A percentile compares a stretch with the other conserved stretches of the same genome.
Evolutionary conservation across 2,113 vertebrate species (phyloP).

Genomic region (Myrmecobius fasciatus): DNA sequence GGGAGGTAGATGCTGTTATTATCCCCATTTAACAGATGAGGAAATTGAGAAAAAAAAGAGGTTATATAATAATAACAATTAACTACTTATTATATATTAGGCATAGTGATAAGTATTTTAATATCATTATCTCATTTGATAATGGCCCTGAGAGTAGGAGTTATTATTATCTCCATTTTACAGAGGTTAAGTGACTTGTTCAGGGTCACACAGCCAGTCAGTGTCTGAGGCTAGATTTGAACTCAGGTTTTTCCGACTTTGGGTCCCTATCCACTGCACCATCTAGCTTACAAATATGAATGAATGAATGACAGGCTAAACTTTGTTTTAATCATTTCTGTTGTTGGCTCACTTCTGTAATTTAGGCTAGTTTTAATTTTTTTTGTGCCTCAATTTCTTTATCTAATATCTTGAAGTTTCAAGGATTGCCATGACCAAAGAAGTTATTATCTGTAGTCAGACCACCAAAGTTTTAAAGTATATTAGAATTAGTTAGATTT

Average conservation of each 20-base stretch:
- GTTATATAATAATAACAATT: no score
- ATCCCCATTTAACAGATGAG: no score
- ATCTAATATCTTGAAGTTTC: conserved; percentile 44
- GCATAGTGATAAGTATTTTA: no score
- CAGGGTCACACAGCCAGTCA: not conserved
- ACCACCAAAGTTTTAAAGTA: not conserved
- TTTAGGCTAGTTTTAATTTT: not conserved
- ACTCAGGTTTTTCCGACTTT: not conserved
- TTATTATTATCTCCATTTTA: no score
- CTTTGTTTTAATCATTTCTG: not conserved
- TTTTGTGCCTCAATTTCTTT: conserved; percentile 43
- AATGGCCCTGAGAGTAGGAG: no score
- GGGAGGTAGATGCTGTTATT: no score
- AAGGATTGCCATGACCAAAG: not conserved
- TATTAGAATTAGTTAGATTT: conserved; percentile 27
- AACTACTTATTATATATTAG: no score
- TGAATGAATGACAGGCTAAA: no score
- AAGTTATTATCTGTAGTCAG: not conserved
- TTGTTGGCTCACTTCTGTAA: not conserved
- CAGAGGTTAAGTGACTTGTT: no score
- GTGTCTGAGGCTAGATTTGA: not conserved
- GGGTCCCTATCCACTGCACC: not conserved
- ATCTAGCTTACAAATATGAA: not conserved
- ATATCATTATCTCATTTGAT: no score
- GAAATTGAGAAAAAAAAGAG: no score